Evolutionary conservation across 2,888 invertebrate species (phyloP).

Genomic region (Acleris literana): DNA sequence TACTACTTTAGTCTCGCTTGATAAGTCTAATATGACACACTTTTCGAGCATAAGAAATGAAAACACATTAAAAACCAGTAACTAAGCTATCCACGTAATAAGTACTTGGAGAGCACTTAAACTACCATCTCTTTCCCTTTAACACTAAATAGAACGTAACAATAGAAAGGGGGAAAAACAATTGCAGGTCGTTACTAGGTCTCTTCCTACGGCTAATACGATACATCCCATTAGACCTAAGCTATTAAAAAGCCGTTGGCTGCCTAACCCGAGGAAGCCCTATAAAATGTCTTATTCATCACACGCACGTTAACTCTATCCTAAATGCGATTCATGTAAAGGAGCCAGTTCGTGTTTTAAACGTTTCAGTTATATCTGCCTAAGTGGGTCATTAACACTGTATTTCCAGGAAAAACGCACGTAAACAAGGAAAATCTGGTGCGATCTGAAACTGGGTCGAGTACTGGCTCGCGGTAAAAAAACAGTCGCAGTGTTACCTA

Average conservation of each 20-base stretch:
- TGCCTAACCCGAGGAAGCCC: conserved; percentile 16
- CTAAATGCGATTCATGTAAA: neutral
- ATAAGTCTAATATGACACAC: too few relatives aligned
- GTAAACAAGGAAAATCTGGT: conserved; percentile 69
- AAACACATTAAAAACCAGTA: conserved; percentile 43
- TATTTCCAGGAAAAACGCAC: conserved; percentile 62
- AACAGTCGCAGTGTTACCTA: conserved; percentile 52
- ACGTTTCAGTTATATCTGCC: conserved; percentile 36
- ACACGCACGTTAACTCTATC: neutral
- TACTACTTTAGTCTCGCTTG: too few relatives aligned
- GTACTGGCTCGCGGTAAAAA: conserved; percentile 58
- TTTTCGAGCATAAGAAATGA: too few relatives aligned
- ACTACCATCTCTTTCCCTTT: too few relatives aligned
- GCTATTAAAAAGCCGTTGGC: conserved; percentile 13
- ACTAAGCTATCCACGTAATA: conserved; percentile 40
- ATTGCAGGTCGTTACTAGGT: conserved; percentile 20
- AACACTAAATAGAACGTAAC: too few relatives aligned
- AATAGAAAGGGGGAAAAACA: neutral
- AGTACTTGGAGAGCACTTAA: neutral
- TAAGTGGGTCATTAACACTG: conserved; percentile 76
- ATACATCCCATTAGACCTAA: neutral
- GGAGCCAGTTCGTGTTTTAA: neutral
- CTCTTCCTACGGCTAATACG: conserved; percentile 7
- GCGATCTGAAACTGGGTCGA: conserved; percentile 64
- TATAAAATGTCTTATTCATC: conserved; percentile 12